These are phyloP conservation scores for Drosophila falleni DNA, from an alignment of 2,888 invertebrate species.

Conservation along the genomic window DNA sequence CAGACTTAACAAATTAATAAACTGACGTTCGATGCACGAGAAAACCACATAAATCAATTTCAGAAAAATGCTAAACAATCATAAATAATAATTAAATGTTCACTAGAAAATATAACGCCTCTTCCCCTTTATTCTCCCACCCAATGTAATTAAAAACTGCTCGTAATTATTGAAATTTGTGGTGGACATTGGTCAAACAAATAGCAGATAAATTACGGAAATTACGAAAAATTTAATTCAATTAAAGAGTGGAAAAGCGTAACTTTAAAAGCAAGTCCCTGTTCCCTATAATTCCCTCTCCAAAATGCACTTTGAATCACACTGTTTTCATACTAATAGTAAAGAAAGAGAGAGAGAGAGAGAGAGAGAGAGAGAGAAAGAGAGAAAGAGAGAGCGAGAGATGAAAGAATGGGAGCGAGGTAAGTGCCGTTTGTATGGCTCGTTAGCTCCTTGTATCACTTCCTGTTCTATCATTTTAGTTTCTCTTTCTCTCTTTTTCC, in stretches of 20 bases:
- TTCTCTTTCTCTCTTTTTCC: neutral
- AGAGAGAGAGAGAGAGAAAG: neutral
- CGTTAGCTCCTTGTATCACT: constrained; percentile 61
- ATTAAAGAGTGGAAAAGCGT: constrained; percentile 35
- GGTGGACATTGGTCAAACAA: constrained; percentile 55
- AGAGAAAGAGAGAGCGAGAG: neutral
- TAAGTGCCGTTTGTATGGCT: constrained; percentile 57
- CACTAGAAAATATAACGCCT: constrained; percentile 28
- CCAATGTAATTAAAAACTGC: constrained; percentile 65
- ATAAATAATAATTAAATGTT: constrained; percentile 78
- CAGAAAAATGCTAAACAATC: constrained; percentile 74
- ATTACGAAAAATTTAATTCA: constrained; percentile 49
- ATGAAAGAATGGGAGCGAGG: neutral
- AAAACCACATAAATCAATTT: constrained; percentile 77
- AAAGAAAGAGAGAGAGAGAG: neutral
- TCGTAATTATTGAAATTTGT: constrained; percentile 73
- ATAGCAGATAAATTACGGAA: constrained; percentile 58
- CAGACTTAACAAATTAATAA: constrained; percentile 77
- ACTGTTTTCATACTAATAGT: neutral
- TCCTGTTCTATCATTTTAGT: constrained; percentile 39
- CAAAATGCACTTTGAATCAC: neutral
- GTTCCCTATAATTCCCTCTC: neutral
- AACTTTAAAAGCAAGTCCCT: neutral
- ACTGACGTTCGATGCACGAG: constrained; percentile 67
- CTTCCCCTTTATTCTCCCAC: neutral